Evolutionary conservation across 2,113 vertebrate genomes (phyloP), one percentile per base, ranked within the genome.

Genomic region (Xenopus tropicalis): DNA sequence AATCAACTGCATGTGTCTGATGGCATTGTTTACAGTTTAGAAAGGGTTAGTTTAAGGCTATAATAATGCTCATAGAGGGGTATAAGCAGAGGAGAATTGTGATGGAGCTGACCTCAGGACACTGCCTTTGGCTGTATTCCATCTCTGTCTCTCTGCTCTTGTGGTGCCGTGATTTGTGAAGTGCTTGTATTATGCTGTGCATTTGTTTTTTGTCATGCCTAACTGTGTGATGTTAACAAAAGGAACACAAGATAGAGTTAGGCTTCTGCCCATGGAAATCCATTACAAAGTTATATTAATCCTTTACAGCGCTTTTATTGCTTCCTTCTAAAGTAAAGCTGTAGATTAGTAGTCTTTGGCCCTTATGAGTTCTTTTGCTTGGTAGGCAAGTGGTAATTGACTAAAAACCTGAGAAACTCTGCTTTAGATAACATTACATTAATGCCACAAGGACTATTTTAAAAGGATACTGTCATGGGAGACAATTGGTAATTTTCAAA

Each of bases 131-230:
- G 70, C 72, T 51, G 2, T 71, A 5, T 71, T 79, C 79, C 74
- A 82, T 51, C 52, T 29, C 80, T 79, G 37, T 68, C 76, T 57
- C 68, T 67, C 77, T 66, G 67, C 69, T 69, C 78, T 79, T 68
- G 21, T 77, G 42, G 23, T 64, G 8, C 68, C 65, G 0, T 69
- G 22, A 71, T 76, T 62, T 61, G 65, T 78, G 63, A 63, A 67
- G 46, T 81, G 77, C 58, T 69, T 84, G 79, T 69, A 76, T 62
- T 81, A 57, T 61, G 80, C 81, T 82, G 59, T 82, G 68, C 81
- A 70, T 82, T 79, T 82, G 79, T 80, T 74, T 37, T 65, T 37
- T 78, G 70, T 71, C 61, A 56, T 37, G 24, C 16, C 64, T 63
- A 62, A 22, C 14, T 11, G 42, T 66, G 44, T 43, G 37, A 20